phyloP scores from a whole-genome alignment of 2,113 vertebrate species.

The Cyphomyrus discorhynchus region DNA sequence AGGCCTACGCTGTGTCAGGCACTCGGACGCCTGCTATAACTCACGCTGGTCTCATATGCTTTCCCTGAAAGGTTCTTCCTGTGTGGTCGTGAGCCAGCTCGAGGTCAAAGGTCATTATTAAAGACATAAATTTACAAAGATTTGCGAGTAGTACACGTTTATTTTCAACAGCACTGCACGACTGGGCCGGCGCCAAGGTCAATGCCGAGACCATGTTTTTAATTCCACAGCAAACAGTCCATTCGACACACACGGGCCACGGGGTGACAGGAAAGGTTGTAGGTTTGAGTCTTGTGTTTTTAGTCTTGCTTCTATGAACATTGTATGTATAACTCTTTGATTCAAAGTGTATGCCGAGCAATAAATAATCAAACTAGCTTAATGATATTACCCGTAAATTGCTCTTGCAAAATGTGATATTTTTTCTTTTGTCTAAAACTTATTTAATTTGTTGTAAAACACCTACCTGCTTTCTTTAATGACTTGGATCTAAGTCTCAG shows the following conservation, averaged over 20 bases:
- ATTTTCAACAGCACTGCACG: conserved; percentile 3
- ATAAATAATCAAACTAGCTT: neutral
- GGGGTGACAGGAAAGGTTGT: neutral
- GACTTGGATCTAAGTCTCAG: neutral
- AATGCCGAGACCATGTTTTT: neutral
- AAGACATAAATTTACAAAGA: conserved; percentile 5
- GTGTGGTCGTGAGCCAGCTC: neutral
- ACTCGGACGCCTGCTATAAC: neutral
- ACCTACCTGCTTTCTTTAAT: neutral
- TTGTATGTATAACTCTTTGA: neutral
- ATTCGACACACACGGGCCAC: neutral
- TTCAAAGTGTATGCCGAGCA: neutral
- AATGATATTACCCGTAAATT: neutral
- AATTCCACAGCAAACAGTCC: neutral
- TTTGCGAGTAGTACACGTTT: neutral
- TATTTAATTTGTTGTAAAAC: conserved; percentile 8
- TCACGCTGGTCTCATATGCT: neutral
- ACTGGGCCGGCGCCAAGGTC: neutral
- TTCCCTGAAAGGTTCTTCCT: neutral
- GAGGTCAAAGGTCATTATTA: neutral
- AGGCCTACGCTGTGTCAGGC: neutral
- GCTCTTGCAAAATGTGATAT: neutral
- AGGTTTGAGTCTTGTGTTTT: neutral
- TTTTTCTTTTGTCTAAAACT: neutral
- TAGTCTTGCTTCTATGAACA: neutral